These are phyloP conservation scores for Yoshiicerus persimilis DNA, from an alignment of 1,140 invertebrate genomes.

Conservation along the genomic window DNA sequence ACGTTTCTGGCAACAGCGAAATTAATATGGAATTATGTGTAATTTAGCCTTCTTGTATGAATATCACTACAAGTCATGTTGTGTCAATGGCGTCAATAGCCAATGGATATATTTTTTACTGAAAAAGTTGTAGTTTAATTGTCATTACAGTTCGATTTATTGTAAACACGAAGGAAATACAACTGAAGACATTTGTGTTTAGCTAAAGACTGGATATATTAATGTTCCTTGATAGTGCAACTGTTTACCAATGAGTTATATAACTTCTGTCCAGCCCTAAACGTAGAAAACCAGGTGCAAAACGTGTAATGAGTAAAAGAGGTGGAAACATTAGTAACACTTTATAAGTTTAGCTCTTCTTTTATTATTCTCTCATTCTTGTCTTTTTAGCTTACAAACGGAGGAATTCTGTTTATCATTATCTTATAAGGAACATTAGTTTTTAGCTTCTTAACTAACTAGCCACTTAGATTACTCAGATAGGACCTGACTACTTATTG, in stretches of 20 bases:
- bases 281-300: not conserved
- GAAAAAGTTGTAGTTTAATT: too few relatives aligned
- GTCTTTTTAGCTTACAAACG: not conserved
- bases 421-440: not conserved
- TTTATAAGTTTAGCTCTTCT: not conserved
- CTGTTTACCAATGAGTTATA: not conserved
- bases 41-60: too few relatives aligned
- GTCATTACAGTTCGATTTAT: too few relatives aligned
- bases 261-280: not conserved
- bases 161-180: too few relatives aligned
- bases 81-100: too few relatives aligned
- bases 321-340: conserved; percentile 22
- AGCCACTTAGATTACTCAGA: not conserved
- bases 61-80: too few relatives aligned
- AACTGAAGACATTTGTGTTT: too few relatives aligned
- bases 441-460: not conserved
- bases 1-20: not conserved
- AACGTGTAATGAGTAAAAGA: conserved; percentile 27
- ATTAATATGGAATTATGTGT: too few relatives aligned
- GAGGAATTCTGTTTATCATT: conserved; percentile 9
- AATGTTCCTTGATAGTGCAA: not conserved
- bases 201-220: too few relatives aligned
- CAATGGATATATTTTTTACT: too few relatives aligned
- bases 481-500: not conserved
- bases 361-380: not conserved